Evolutionary conservation across 2,797 vertebrate genomes (phyloP).

Genomic region (Centropyge bicolor): DNA sequence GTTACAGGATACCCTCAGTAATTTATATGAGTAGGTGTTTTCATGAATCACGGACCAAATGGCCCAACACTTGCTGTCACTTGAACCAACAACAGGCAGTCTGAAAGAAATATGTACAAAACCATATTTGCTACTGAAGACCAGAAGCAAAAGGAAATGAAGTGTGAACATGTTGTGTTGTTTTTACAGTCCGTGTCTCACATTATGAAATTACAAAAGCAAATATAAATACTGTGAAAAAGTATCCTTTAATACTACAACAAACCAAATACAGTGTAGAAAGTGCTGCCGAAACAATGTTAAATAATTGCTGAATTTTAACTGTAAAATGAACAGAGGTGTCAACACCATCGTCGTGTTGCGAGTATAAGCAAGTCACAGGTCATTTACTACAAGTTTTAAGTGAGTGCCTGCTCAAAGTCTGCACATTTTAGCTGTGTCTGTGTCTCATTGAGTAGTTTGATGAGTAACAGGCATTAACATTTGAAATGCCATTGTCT

Average conservation of each 20-base stretch:
- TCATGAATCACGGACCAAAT: slow-evolving; percentile 13
- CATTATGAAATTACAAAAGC: not conserved
- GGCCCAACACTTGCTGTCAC: not conserved
- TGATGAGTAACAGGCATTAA: slow-evolving; percentile 33
- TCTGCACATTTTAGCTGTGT: not conserved
- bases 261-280: not conserved
- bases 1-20: slow-evolving; percentile 1
- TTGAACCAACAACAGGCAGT: slow-evolving; percentile 10
- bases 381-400: slow-evolving; percentile 6
- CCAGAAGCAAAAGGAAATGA: not conserved
- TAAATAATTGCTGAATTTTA: not conserved
- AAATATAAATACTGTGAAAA: not conserved
- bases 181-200: not conserved
- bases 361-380: not conserved
- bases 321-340: not conserved
- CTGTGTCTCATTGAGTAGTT: not conserved
- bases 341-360: not conserved
- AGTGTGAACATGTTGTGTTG: not conserved
- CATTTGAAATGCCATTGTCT: slow-evolving; percentile 37
- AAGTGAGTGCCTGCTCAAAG: not conserved
- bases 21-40: slow-evolving; percentile 20
- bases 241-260: not conserved
- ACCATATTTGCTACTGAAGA: not conserved
- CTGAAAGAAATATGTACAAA: not conserved
- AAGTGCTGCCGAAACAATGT: not conserved